Evolutionary conservation across 2,888 invertebrate species (phyloP).

Genomic region (Acleris literana): DNA sequence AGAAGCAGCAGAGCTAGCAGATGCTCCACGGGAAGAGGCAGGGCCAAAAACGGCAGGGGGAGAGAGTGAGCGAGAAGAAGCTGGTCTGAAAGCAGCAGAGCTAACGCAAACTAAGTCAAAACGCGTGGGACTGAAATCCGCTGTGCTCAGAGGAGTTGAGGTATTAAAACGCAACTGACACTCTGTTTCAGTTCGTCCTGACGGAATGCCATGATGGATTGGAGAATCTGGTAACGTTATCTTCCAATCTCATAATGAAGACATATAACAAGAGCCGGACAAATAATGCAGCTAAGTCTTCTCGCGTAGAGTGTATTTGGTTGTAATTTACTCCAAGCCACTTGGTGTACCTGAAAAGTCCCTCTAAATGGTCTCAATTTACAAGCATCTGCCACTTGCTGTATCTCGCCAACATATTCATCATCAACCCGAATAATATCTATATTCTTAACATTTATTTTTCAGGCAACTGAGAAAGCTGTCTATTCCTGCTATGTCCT

Average conservation of each 20-base stretch:
- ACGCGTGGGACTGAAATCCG: not conserved
- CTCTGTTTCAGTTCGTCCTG: no score
- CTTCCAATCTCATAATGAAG: slow-evolving; percentile 16
- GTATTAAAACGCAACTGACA: not conserved
- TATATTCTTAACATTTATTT: slow-evolving; percentile 34
- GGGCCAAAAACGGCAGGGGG: no score
- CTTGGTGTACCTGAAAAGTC: slow-evolving; percentile 18
- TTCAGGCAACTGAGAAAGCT: slow-evolving; percentile 32
- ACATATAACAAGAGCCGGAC: slow-evolving; percentile 14
- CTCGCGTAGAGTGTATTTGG: slow-evolving; percentile 18
- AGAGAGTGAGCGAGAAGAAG: not conserved
- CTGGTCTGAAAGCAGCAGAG: slow-evolving; percentile 1
- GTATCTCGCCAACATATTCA: slow-evolving; percentile 21
- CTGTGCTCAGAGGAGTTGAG: slow-evolving; percentile 8
- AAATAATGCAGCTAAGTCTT: slow-evolving; percentile 16
- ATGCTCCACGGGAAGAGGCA: not conserved
- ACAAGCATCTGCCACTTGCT: slow-evolving; percentile 27
- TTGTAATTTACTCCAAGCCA: slow-evolving; percentile 10
- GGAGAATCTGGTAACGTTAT: not conserved
- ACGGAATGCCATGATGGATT: not conserved
- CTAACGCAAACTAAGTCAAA: not conserved
- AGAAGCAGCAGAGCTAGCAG: not conserved
- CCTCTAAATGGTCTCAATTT: slow-evolving; percentile 8
- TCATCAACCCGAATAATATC: slow-evolving; percentile 33
- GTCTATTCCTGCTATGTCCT: slow-evolving; percentile 28